Base-by-base conservation (phyloP, 2,888 invertebrate species). In the Lasioglossum marginatum region DNA sequence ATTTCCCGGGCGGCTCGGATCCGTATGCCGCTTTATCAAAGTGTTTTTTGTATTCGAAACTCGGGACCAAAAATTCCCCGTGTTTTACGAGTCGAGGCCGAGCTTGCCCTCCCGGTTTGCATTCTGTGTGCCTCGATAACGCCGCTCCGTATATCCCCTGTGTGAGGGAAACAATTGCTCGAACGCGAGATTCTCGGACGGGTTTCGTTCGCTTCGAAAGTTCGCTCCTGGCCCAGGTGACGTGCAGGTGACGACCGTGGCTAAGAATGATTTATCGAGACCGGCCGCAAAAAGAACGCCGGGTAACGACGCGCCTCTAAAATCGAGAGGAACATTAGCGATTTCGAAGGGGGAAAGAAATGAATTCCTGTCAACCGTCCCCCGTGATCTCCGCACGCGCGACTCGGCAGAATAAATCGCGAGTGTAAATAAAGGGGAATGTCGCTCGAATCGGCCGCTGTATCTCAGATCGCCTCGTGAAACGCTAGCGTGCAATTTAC, bases 11-110 rank as follows among this genome's bases (percentile, higher is more conserved):
- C 60, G 57, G 75, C 85, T 81, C 71, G 31, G 57, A 78, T 77
- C 85, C 85, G 75, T 72, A 72, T 85, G 70, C 72, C 85, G 81
- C 60, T 85, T 85, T 81, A 78, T 86, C 85, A 81, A 85, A 85
- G 37, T 77, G 75, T 80, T 82, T 73, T 79, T 66, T 43, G 43
- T 43, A 71, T 66, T 66, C 57, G 43, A 48, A 45, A 72, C 83
- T 72, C 66, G 43, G n/a, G 79, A 63, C 70, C 48, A 74, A 80
- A 80, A 85, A 78, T 76, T 43, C 80, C 70, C 37, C 14, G 75
- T 73, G 66, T 74, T 84, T 83, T 77, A 77, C 78, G 78, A 79
- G 27, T 52, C 8, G 34, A 48, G 57, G 14, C 23, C 66, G n/a
- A 19, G n/a, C 12, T 19, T 8, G 37, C 66, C 14, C n/a, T 79